Conservation (phyloP, 2,113 vertebrate genomes). For the Epinephelus cyanopodus region DNA sequence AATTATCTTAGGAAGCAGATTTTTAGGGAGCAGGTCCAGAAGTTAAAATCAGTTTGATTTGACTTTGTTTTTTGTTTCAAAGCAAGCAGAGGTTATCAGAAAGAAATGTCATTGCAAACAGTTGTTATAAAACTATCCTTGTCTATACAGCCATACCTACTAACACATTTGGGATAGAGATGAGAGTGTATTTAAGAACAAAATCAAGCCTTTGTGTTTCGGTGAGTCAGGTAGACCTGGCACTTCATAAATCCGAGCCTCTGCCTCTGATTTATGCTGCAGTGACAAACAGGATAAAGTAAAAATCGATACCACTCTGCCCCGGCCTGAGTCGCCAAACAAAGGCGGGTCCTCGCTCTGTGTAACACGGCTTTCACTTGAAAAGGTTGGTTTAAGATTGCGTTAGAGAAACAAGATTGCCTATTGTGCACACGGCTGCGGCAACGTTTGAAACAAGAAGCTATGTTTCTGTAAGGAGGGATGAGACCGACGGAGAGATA, state of each 20-base stretch:
- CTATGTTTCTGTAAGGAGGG: slow-evolving; percentile 17
- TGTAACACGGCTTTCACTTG: background rate
- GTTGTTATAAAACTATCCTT: too few species aligned
- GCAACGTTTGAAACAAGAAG: slow-evolving; percentile 17
- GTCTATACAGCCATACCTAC: background rate
- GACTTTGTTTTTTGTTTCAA: background rate
- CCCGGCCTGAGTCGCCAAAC: slow-evolving; percentile 13
- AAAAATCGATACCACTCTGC: slow-evolving; percentile 34
- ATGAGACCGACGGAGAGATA: slow-evolving; percentile 19
- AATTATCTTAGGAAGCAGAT: background rate
- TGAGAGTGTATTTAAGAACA: background rate
- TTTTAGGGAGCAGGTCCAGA: background rate
- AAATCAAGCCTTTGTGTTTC: background rate
- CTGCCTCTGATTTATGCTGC: slow-evolving; percentile 39
- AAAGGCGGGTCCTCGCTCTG: slow-evolving; percentile 16
- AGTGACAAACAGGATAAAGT: slow-evolving; percentile 18
- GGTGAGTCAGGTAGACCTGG: background rate
- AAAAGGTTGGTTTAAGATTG: slow-evolving; percentile 7
- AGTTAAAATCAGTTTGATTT: background rate
- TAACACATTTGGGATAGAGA: background rate
- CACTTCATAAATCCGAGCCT: slow-evolving; percentile 21
- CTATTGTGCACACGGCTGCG: slow-evolving; percentile 4
- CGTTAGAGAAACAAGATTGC: slow-evolving; percentile 26
- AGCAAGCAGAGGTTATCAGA: background rate
- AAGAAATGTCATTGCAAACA: background rate